These are phyloP conservation scores for Andrena minutula DNA, from an alignment of 2,888 invertebrate species.

Conservation along the genomic window DNA sequence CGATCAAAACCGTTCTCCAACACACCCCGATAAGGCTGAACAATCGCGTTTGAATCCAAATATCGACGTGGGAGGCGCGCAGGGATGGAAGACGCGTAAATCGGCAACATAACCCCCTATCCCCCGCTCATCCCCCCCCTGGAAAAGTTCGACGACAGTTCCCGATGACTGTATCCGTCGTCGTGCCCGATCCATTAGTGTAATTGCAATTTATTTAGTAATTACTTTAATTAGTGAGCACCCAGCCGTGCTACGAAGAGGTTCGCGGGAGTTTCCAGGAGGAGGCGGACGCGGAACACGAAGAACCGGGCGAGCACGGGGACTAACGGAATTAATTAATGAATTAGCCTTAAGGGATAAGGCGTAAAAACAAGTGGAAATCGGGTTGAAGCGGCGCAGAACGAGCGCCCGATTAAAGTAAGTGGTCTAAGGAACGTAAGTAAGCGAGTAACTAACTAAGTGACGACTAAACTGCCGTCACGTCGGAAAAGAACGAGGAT, in stretches of 20 bases:
- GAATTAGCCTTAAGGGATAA: conserved; percentile 84
- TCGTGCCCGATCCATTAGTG: conserved; percentile 82
- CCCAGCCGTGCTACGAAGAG: conserved; percentile 77
- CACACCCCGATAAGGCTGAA: conserved; percentile 20
- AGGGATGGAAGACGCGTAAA: conserved; percentile 59
- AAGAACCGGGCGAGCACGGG: conserved; percentile 58
- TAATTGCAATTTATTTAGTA: conserved; percentile 85
- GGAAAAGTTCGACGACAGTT: conserved; percentile 77
- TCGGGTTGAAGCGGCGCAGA: conserved; percentile 73
- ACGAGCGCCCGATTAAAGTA: conserved; percentile 82
- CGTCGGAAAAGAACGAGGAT: conserved; percentile 55
- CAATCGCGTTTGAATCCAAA: conserved; percentile 43
- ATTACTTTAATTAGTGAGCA: conserved; percentile 84
- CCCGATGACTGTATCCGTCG: conserved; percentile 75
- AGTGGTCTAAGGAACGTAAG: conserved; percentile 82
- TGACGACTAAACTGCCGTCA: conserved; percentile 75
- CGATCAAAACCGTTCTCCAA: no score
- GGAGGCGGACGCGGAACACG: conserved; percentile 43
- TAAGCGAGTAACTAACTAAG: conserved; percentile 81
- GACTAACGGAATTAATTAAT: conserved; percentile 84
- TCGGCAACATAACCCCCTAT: conserved; percentile 69
- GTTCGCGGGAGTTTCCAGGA: conserved; percentile 73
- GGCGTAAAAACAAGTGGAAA: conserved; percentile 84
- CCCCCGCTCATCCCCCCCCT: neutral
- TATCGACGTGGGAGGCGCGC: conserved; percentile 24